phyloP scores from a whole-genome alignment of 2,888 invertebrate species.

The Vesta saturnalis region DNA sequence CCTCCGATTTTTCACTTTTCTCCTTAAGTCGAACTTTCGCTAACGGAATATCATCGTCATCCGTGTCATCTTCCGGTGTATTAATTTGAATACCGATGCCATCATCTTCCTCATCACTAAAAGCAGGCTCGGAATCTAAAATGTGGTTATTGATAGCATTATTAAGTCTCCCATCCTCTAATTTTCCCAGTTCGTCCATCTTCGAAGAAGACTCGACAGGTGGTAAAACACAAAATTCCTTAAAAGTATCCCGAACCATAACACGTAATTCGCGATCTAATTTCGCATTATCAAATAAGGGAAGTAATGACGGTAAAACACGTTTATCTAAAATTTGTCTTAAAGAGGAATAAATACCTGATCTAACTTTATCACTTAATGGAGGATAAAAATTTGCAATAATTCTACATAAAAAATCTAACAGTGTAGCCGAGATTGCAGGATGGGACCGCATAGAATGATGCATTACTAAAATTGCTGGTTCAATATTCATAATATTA shows the following conservation, averaged over 20 bases:
- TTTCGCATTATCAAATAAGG: slow-evolving; percentile 88
- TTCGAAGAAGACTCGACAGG: slow-evolving; percentile 66
- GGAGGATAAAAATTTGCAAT: slow-evolving; percentile 88
- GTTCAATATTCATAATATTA: slow-evolving; percentile 96
- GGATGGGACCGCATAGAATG: slow-evolving; percentile 93
- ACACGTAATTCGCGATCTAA: slow-evolving; percentile 84
- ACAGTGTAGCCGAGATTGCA: slow-evolving; percentile 86
- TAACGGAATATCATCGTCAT: slow-evolving; percentile 80
- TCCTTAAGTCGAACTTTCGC: slow-evolving; percentile 79
- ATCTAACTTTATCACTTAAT: slow-evolving; percentile 79
- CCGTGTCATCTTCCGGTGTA: slow-evolving; percentile 71
- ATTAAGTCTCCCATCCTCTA: slow-evolving; percentile 48
- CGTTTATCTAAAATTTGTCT: slow-evolving; percentile 90
- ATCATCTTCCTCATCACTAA: slow-evolving; percentile 90
- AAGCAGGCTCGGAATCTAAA: slow-evolving; percentile 75
- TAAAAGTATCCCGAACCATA: slow-evolving; percentile 90
- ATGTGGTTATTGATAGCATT: slow-evolving; percentile 61
- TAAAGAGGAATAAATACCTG: slow-evolving; percentile 84
- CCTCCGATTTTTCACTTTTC: slow-evolving; percentile 58
- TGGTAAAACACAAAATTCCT: slow-evolving; percentile 82
- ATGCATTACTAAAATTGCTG: slow-evolving; percentile 93
- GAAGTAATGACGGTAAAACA: slow-evolving; percentile 86
- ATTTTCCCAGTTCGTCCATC: slow-evolving; percentile 48
- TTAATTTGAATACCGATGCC: slow-evolving; percentile 63
- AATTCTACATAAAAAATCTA: slow-evolving; percentile 92